Base-by-base conservation (phyloP, 2,888 invertebrate species). In the Andrena trimmerana region DNA sequence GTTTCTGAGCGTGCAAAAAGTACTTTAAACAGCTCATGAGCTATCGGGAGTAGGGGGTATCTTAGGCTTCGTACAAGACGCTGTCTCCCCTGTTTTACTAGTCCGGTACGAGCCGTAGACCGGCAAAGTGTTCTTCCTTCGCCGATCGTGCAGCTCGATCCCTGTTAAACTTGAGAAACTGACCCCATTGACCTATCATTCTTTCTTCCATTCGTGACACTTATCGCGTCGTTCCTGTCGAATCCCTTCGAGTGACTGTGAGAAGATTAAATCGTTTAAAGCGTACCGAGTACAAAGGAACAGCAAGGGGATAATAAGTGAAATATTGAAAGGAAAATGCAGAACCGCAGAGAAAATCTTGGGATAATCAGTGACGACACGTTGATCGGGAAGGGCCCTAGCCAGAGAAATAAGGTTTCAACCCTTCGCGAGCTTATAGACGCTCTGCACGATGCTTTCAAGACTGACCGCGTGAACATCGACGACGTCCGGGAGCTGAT, bases 401-500 rank as follows among this genome's bases (percentile, higher is more conserved):
- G 69, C 0, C 78, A 76, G 36, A 78, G 65, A 2, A 90, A 91
- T 78, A 70, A 81, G 52, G 77, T 89, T 33, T 20, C 54, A 24
- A 95, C 93, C 2, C 93, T 97, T 16, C 95, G 96, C 33, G 96
- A 96, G 84, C 93, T 98, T 68, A 95, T 97, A 2, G 93, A 95
- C 2, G 96, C 97, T 85, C 94, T 99, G 59, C 96, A 97, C 93
- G 95, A 95, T 77, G 96, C 97, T 85, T 99, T 99, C 94, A 96
- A 96, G 0, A 94, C 96, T 20, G 97, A 98, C 91, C 95, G 96
- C 83, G 98, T 99, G 29, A 97, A 99, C 92, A 96, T 99, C 76
- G 99, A 99, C 89, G 96, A 98, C 92, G 98, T 99, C 8, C 96
- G 97, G 91, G 96, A 96, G 77, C 94, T 99, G 76, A 97, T 97